Evolutionary conservation across 2,888 invertebrate species (phyloP), one percentile per base, ranked within the genome.

Genomic region (Cheilosia impressa): DNA sequence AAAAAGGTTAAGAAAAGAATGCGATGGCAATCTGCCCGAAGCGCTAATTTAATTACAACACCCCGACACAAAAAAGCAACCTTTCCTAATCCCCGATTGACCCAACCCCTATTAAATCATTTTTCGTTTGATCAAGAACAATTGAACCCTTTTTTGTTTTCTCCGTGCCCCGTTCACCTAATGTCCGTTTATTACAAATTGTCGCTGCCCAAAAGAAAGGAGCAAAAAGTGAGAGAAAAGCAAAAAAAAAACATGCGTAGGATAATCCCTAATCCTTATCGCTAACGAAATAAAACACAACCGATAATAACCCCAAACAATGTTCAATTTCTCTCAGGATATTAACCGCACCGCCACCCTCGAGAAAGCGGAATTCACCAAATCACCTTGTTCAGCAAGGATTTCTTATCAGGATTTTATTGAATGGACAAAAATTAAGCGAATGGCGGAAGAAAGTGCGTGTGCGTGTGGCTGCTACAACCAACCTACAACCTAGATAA

Each of bases 11-110:
- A 27, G 47, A 2, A 62, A 68, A 45, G 38, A 68, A 55, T 41
- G 68, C 79, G 79, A 84, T 80, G 75, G 53, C 55, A 71, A 84
- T 84, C 80, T 80, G 43, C 47, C 69, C 69, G 53, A 53, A 68
- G 84, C 69, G 84, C 84, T 84, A 80, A 84, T 84, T 84, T 84
- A 84, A 84, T 84, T 84, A 84, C 71, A 76, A 80, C 80, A 50
- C 75, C 80, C 45, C 17, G 19, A 38, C 75, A 80, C 58, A 69
- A 79, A 71, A 58, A 53, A 69, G 55, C 69, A 45, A 45, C 58
- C 53, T 55, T 24, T 19, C 13, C 62, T 63, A 38, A 72, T 24
- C 47, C 75, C 43, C 22, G 15, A 24, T 17, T 27, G 17, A 57
- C 45, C 52, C 7, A 50, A 60, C 71, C 45, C 63, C 53, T 65